Evolutionary conservation across 2,113 vertebrate genomes (phyloP).

Genomic region (Leptodactylus fuscus): DNA sequence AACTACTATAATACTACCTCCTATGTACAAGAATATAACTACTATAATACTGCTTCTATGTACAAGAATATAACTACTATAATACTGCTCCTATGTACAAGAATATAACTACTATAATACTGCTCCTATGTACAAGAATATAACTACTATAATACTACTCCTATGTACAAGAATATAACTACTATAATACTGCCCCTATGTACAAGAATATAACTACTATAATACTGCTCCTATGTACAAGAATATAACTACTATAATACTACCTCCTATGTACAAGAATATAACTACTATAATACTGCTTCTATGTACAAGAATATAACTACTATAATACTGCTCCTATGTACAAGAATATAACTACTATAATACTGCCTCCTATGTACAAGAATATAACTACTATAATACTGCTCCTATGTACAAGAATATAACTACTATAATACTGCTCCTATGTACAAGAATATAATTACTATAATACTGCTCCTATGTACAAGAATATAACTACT

Average conservation of each 20-base stretch:
- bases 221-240: background rate
- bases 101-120: constrained; percentile 18
- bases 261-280: background rate
- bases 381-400: no score
- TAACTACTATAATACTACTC: background rate
- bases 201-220: constrained; percentile 1
- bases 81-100: constrained; percentile 1
- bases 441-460: background rate
- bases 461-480: no score
- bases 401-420: no score
- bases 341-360: background rate
- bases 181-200: background rate
- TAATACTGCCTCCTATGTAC: no score
- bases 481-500: background rate
- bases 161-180: background rate
- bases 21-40: constrained; percentile 20
- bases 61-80: constrained; percentile 23
- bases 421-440: background rate
- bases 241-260: constrained; percentile 11
- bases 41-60: constrained; percentile 10
- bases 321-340: no score
- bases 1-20: constrained; percentile 4
- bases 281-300: background rate
- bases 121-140: constrained; percentile 6
- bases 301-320: background rate